Evolutionary conservation across 2,888 invertebrate species (phyloP), one percentile per base, ranked within the genome.

Genomic region (Eudiplozoon nipponicum): DNA sequence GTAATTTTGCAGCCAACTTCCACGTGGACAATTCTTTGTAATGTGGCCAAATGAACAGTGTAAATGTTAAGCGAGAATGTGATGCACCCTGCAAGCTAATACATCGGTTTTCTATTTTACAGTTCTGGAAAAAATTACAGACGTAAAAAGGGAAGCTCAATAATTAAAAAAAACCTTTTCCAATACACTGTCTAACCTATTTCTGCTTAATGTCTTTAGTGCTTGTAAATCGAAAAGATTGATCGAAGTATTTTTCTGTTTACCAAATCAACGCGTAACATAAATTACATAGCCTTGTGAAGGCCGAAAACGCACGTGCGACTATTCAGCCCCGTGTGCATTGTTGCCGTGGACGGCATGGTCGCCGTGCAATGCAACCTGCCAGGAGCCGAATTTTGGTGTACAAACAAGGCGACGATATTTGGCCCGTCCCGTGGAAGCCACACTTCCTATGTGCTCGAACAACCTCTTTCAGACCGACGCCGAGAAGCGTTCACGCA

Each of bases 301-400:
- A 13, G 40, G 40, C 11, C 22, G 17, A 11, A 40, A 38, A n/a
- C 13, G 40, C 3, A 7, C 38, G 3, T 40, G 40, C 17, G 40
- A 40, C 21, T 39, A 22, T 28, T 20, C 20, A 4, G 28, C 22
- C 3, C 13, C 18, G 3, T 40, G 40, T 26, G 13, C 22, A 19
- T 23, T 39, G 21, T 20, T 40, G 5, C 28, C 23, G 3, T 40
- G 40, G 40, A 21, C 7, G 5, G 21, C 22, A 23, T 40, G 40
- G 40, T 11, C 38, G 4, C 39, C 39, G 5, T 40, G 40, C 17
- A 40, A 23, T 23, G 40, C 40, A 5, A 40, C 40, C 5, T 40
- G 40, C 28, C 18, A 38, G 2, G 17, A 11, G 3, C 22, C 22
- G 4, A 11, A 23, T 9, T 15, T 15, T 7, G 40, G 40, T 11